Percentiles rank a stretch among this genome's conserved stretches.
These are phyloP conservation scores for Enteromius treurensis DNA, from an alignment of 2,797 vertebrate genomes.

Conservation along the genomic window DNA sequence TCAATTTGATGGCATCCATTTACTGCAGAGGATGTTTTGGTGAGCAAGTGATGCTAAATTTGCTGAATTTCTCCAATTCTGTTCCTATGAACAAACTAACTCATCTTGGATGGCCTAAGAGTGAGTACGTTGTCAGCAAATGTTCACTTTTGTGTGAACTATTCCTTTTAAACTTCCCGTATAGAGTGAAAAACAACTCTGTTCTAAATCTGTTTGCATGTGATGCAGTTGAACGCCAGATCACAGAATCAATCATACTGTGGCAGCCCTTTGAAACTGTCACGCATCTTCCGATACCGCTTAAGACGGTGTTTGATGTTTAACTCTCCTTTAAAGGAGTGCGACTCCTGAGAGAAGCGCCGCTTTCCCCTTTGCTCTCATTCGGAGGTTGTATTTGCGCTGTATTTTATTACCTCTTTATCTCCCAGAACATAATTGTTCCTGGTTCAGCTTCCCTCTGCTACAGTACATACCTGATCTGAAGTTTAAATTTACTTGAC, in stretches of 20 bases:
- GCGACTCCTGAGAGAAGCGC: neutral
- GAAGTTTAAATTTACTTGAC: neutral
- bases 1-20: neutral
- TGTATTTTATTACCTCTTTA: slow-evolving; percentile 30
- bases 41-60: neutral
- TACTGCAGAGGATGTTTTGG: neutral
- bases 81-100: neutral
- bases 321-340: neutral
- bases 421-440: neutral
- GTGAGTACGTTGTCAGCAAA: neutral
- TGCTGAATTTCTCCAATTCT: neutral
- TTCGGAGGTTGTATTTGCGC: neutral
- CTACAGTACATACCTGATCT: neutral
- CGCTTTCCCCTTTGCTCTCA: neutral
- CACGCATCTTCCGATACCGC: neutral
- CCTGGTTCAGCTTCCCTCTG: neutral
- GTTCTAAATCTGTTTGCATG: slow-evolving; percentile 28
- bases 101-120: neutral
- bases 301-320: slow-evolving; percentile 30
- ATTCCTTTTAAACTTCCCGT: neutral
- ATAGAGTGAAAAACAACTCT: slow-evolving; percentile 15
- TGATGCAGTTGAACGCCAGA: slow-evolving; percentile 1
- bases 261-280: slow-evolving; percentile 6
- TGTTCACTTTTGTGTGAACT: neutral
- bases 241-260: slow-evolving; percentile 31